Evolutionary conservation across 2,113 vertebrate species (phyloP).

Genomic region (Phocoena sinus): DNA sequence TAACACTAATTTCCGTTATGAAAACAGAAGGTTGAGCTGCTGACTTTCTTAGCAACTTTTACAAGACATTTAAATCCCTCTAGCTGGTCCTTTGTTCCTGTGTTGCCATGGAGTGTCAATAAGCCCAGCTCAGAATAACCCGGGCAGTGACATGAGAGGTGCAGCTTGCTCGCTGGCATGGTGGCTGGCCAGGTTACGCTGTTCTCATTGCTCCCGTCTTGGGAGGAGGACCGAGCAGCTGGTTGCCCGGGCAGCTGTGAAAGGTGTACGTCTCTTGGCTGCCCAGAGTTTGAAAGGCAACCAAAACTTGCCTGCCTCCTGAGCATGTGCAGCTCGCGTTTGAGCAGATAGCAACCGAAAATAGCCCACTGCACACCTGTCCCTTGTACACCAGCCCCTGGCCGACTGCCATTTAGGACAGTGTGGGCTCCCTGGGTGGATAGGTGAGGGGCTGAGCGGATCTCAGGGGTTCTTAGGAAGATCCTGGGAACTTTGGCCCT

Average conservation of each 20-base stretch:
- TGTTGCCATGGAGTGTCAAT: slow-evolving; percentile 74
- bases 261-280: slow-evolving; percentile 67
- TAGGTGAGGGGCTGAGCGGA: slow-evolving; percentile 22
- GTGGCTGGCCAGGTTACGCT: slow-evolving; percentile 62
- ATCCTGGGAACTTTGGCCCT: background rate
- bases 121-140: slow-evolving; percentile 73
- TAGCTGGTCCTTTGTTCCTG: slow-evolving; percentile 67
- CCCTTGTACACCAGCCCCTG: slow-evolving; percentile 34
- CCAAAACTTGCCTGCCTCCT: slow-evolving; percentile 50
- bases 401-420: slow-evolving; percentile 17
- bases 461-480: slow-evolving; percentile 2
- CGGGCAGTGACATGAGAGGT: slow-evolving; percentile 55
- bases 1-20: slow-evolving; percentile 37
- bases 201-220: slow-evolving; percentile 55
- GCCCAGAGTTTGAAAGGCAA: slow-evolving; percentile 51
- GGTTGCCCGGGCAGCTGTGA: slow-evolving; percentile 63
- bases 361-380: slow-evolving; percentile 67
- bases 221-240: slow-evolving; percentile 64
- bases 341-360: slow-evolving; percentile 65
- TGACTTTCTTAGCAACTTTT: slow-evolving; percentile 65
- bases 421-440: background rate
- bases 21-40: slow-evolving; percentile 26
- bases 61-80: slow-evolving; percentile 50
- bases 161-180: slow-evolving; percentile 36
- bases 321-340: slow-evolving; percentile 27